Evolutionary conservation across 2,113 vertebrate genomes (phyloP), one percentile per base, ranked within the genome.

Genomic region (Pituophis catenifer): DNA sequence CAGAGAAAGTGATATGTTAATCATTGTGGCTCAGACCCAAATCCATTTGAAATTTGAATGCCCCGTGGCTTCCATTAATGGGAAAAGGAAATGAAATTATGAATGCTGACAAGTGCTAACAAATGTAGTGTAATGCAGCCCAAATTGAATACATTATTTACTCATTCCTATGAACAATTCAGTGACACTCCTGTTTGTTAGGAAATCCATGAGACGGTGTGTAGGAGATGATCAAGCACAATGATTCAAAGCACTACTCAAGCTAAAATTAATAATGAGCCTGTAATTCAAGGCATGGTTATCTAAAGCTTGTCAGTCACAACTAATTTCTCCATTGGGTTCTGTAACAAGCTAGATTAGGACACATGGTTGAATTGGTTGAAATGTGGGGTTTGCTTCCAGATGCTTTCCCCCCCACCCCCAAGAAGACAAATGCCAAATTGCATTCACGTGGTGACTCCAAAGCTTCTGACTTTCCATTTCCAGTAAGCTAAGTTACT

Each of bases 91-190:
- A 92, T 91, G 95, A 93, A 8, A 38, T 57, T 50, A 87, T 93
- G 92, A 57, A 90, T 70, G 26, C 55, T 96, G 70, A 86, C 92
- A 95, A 52, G 89, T 88, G 44, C 58, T 95, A 55, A 88, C 91
- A 95, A 93, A 95, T 91, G 13, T 57, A 87, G 96, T 29, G 17
- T 53, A 70, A 95, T 58, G 50, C 89, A 55, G 52, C 91, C 23
- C 58, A 8, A 59, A 95, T 92, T 24, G 52, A 95, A 90, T 23
- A 96, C 93, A 93, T 59, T 95, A 94, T 92, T 24, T 52, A 88
- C 21, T 70, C 9, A 81, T 6, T 88, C n/a, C 26, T 53, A 53
- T 81, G 50, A 54, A 5, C 13, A 86, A 59, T 59, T 62, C 29
- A 55, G 26, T 88, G 48, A 65, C 75, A 10, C 29, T 55, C 17